phyloP scores from a whole-genome alignment of 1,140 invertebrate species.

The Zaprionus vittiger region DNA sequence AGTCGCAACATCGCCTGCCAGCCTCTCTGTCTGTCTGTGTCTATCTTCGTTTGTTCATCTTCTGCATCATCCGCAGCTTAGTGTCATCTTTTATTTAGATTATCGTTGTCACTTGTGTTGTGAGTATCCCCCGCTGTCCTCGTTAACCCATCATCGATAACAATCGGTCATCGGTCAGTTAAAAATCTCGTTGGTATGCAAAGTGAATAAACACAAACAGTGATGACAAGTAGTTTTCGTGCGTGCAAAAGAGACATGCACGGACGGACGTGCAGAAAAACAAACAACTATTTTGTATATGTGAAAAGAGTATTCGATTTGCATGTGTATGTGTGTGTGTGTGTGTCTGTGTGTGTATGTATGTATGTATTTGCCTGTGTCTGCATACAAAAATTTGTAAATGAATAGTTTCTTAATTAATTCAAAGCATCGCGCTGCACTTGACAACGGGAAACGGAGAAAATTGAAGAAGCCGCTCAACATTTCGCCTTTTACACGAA shows the following conservation, averaged over 20 bases:
- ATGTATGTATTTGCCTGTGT: background rate
- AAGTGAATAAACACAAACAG: slow-evolving; percentile 19
- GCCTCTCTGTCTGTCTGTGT: slow-evolving; percentile 5
- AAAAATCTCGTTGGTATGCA: slow-evolving; percentile 36
- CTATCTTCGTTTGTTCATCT: slow-evolving; percentile 24
- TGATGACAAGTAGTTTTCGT: slow-evolving; percentile 24
- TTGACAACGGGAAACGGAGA: slow-evolving; percentile 43
- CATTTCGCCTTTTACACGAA: slow-evolving; percentile 79
- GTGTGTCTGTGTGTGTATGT: background rate
- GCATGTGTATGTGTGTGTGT: background rate
- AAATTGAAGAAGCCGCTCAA: slow-evolving; percentile 56
- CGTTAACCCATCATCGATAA: slow-evolving; percentile 14
- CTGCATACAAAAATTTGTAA: slow-evolving; percentile 32
- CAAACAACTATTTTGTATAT: background rate
- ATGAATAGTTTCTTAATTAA: slow-evolving; percentile 66
- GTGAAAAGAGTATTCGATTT: background rate
- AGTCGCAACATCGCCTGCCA: slow-evolving; percentile 15
- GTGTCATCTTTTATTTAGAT: slow-evolving; percentile 8
- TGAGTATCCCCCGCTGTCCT: background rate
- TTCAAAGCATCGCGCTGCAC: slow-evolving; percentile 55
- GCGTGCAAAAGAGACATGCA: slow-evolving; percentile 3
- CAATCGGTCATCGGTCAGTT: slow-evolving; percentile 27
- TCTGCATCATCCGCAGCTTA: background rate
- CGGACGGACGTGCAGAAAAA: background rate
- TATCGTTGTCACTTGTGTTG: slow-evolving; percentile 4